Conservation (phyloP, 2,888 invertebrate species). For the Synanthedon vespiformis region DNA sequence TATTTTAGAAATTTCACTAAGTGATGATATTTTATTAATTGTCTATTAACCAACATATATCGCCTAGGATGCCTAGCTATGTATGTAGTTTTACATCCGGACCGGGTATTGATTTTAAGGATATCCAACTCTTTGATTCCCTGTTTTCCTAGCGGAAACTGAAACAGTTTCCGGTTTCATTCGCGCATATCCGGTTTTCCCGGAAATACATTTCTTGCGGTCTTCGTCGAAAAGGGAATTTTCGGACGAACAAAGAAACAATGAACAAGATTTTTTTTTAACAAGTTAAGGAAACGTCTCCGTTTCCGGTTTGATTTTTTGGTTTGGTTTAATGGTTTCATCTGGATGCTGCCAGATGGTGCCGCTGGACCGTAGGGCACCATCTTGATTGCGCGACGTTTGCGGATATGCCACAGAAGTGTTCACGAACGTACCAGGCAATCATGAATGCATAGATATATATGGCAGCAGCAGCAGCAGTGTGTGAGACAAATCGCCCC, state of each 20-base stretch:
- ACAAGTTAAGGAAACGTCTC: no score
- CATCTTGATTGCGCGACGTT: slow-evolving; percentile 9
- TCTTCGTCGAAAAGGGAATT: not conserved
- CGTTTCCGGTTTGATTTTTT: no score
- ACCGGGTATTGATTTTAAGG: slow-evolving; percentile 34
- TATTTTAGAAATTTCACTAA: no score
- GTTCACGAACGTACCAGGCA: slow-evolving; percentile 37
- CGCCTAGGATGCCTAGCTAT: no score
- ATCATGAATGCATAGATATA: slow-evolving; percentile 15
- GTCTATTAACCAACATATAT: no score
- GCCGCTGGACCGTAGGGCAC: slow-evolving; percentile 6
- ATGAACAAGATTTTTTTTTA: no score
- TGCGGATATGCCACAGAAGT: slow-evolving; percentile 38
- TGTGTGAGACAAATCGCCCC: slow-evolving; percentile 7
- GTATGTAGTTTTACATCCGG: slow-evolving; percentile 9
- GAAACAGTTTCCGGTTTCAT: slow-evolving; percentile 38
- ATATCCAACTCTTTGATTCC: slow-evolving; percentile 12
- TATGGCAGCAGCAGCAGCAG: no score
- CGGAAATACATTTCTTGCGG: slow-evolving; percentile 10
- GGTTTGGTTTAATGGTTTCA: no score
- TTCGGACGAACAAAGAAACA: no score
- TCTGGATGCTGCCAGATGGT: no score
- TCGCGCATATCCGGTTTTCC: slow-evolving; percentile 1
- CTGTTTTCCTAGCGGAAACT: slow-evolving; percentile 29
- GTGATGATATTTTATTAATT: no score